Conservation (phyloP, 2,113 vertebrate species). For the Coracopsis vasa region DNA sequence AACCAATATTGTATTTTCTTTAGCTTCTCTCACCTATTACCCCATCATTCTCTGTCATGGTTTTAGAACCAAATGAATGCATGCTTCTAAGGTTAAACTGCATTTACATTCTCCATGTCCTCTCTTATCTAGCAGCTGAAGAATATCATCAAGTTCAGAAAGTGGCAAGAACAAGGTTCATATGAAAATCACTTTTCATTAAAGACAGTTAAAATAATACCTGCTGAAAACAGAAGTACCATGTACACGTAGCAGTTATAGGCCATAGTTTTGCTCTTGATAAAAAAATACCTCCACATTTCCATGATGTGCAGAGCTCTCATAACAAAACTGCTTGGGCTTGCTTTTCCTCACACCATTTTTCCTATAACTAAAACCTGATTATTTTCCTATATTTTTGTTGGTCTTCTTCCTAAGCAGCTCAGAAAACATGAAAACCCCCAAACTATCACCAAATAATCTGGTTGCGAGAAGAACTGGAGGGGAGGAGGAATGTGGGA, state of each 20-base stretch:
- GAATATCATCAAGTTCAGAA: background rate
- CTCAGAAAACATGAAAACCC: accelerated
- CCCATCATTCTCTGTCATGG: background rate
- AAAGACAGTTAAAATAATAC: background rate
- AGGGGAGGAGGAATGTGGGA: background rate
- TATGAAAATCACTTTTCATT: background rate
- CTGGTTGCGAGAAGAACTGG: background rate
- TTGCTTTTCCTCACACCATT: background rate
- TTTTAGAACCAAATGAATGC: background rate
- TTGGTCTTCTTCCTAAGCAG: background rate
- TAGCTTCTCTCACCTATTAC: background rate
- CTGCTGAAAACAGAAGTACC: background rate
- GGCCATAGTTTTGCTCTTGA: background rate
- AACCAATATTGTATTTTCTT: background rate
- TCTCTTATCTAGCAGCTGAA: background rate
- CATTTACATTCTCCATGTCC: background rate
- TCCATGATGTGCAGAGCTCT: background rate
- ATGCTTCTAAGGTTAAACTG: background rate
- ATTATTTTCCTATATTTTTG: background rate
- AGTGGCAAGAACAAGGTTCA: background rate
- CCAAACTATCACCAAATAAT: background rate
- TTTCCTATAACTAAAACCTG: background rate
- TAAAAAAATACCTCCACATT: background rate
- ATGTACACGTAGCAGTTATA: background rate
- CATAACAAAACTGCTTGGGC: background rate